A percentile compares a stretch with the other conserved stretches of the same genome.
Conservation (phyloP, 2,797 vertebrate species). For the Myotis daubentonii region DNA sequence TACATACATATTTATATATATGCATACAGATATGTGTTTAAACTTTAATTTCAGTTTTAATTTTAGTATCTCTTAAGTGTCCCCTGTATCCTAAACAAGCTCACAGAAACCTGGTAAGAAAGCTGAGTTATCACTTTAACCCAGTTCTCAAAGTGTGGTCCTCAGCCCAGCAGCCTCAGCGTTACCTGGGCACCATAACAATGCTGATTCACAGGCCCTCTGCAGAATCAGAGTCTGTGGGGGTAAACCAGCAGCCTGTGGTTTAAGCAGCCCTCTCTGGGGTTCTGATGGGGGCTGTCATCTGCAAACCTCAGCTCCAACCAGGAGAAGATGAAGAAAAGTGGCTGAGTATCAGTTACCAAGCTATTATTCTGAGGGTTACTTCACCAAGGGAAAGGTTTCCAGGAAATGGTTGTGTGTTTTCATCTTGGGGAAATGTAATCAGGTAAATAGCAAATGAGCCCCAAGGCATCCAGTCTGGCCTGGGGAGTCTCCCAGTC, state of each 20-base stretch:
- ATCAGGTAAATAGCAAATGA: not conserved
- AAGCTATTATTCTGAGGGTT: not conserved
- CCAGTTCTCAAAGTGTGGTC: not conserved
- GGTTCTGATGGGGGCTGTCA: not conserved
- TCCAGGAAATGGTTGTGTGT: not conserved
- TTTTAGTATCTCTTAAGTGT: not conserved
- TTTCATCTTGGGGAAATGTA: not conserved
- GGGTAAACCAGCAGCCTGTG: not conserved
- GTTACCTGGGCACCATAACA: not conserved
- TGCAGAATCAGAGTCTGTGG: not conserved
- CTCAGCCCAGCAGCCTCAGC: not conserved
- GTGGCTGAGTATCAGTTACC: not conserved
- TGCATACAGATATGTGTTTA: not conserved
- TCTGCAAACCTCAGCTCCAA: not conserved
- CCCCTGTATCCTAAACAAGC: not conserved
- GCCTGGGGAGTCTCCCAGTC: not conserved
- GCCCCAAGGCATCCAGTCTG: not conserved
- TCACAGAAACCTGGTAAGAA: not conserved
- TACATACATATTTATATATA: not conserved
- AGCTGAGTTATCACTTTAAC: not conserved
- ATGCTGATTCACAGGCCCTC: not conserved
- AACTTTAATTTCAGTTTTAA: not conserved
- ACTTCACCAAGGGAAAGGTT: not conserved
- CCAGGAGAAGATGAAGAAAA: not conserved
- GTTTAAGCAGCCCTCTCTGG: not conserved